A percentile compares a stretch with the other conserved stretches of the same genome.
phyloP scores from a whole-genome alignment of 2,113 vertebrate species.

The Hypocryptadius cinnamomeus region DNA sequence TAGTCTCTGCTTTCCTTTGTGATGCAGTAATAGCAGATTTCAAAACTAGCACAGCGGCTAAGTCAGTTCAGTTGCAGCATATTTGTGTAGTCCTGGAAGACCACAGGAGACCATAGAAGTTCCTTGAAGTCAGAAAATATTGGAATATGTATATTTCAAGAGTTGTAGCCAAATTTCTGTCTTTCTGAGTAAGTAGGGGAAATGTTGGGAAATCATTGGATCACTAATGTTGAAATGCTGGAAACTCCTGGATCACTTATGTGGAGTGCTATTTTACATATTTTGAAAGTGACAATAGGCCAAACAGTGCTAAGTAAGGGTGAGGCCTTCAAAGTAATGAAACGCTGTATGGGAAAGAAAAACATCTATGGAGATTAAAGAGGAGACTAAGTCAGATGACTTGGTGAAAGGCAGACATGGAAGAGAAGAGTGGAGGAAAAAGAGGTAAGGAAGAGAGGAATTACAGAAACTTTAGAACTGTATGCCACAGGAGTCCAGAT shows the following conservation, averaged over 20 bases:
- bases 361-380: not conserved
- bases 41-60: not conserved
- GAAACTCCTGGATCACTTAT: not conserved
- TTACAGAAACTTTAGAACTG: not conserved
- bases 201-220: not conserved
- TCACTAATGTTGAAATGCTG: not conserved
- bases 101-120: not conserved
- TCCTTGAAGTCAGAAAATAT: not conserved
- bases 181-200: not conserved
- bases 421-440: not conserved
- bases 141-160: not conserved
- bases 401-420: not conserved
- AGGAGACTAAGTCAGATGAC: not conserved
- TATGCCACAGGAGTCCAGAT: not conserved
- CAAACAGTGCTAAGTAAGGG: not conserved
- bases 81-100: not conserved
- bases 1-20: not conserved
- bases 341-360: not conserved
- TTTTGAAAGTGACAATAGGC: not conserved
- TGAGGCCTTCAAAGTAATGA: not conserved
- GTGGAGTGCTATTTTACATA: not conserved
- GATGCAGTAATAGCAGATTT: not conserved
- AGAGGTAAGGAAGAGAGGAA: not conserved
- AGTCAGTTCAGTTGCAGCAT: not conserved
- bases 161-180: not conserved